Percentiles rank a stretch among this genome's conserved stretches.
Evolutionary conservation across 2,797 vertebrate species (phyloP).

Genomic region (Poecilia wingei): DNA sequence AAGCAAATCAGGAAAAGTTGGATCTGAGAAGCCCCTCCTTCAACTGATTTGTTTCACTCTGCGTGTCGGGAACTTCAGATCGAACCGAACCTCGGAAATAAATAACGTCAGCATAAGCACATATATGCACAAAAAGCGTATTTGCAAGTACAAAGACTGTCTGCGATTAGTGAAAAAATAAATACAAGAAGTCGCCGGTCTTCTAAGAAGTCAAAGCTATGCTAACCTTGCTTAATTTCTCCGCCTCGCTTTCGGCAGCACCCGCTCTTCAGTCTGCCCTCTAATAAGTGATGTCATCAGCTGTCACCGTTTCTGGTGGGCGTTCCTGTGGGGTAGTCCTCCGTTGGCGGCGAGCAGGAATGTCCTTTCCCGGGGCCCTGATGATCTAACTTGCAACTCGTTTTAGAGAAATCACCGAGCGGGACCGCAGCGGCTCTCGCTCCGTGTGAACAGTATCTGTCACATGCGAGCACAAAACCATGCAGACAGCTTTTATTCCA

Average conservation of each 20-base stretch:
- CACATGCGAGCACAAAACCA: not conserved
- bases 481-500: slow-evolving; percentile 33
- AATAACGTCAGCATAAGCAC: not conserved
- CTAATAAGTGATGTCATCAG: slow-evolving; percentile 72
- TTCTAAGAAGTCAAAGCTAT: slow-evolving; percentile 63
- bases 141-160: not conserved
- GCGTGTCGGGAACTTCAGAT: not conserved
- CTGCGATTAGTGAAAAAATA: not conserved
- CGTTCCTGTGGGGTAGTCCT: slow-evolving; percentile 54
- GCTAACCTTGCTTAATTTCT: slow-evolving; percentile 65
- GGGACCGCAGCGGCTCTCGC: slow-evolving; percentile 25
- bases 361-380: slow-evolving; percentile 61
- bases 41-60: not conserved
- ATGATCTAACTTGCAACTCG: slow-evolving; percentile 42
- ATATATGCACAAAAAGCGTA: not conserved
- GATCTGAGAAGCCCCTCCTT: not conserved
- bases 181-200: slow-evolving; percentile 57
- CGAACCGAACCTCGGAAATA: not conserved
- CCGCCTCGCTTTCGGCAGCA: slow-evolving; percentile 62
- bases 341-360: slow-evolving; percentile 47
- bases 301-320: slow-evolving; percentile 45
- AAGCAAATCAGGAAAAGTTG: not conserved
- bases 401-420: slow-evolving; percentile 37
- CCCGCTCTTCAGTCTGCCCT: slow-evolving; percentile 67
- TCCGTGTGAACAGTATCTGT: not conserved